Evolutionary conservation across 2,113 vertebrate genomes (phyloP).

Genomic region (Eidolon helvum): DNA sequence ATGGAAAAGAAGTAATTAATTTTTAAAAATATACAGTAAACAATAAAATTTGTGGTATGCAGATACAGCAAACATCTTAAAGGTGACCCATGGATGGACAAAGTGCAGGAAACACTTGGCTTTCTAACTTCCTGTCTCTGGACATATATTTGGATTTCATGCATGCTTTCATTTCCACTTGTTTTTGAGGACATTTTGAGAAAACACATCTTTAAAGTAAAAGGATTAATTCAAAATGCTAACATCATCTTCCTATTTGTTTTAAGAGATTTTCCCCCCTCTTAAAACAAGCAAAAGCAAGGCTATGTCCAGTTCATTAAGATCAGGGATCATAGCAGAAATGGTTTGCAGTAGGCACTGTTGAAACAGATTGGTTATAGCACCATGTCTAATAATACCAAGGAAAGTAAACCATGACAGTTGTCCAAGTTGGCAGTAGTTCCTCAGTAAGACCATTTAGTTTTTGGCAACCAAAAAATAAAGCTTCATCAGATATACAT

Average conservation of each 20-base stretch:
- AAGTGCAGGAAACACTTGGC: neutral
- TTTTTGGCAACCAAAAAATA: conserved; percentile 28
- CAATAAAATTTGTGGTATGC: neutral
- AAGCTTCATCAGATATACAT: neutral
- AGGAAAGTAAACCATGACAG: neutral
- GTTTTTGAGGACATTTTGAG: neutral
- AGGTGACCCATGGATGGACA: neutral
- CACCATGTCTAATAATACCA: conserved; percentile 38
- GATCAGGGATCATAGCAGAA: neutral
- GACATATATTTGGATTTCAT: neutral
- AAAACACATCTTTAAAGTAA: neutral
- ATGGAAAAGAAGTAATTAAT: neutral
- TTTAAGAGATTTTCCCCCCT: neutral
- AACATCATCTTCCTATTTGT: neutral
- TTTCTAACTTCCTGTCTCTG: neutral
- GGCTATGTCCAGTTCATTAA: accelerated
- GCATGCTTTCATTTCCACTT: neutral
- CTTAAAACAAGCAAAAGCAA: neutral
- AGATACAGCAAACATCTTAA: neutral
- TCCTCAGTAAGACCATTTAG: neutral
- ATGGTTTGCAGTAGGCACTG: neutral
- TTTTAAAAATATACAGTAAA: neutral
- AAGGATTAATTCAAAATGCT: conserved; percentile 3
- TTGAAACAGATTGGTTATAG: conserved; percentile 42
- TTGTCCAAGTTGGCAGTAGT: conserved; percentile 23